Evolutionary conservation across 1,140 invertebrate genomes (phyloP).

Genomic region (Drosophila gunungcola): DNA sequence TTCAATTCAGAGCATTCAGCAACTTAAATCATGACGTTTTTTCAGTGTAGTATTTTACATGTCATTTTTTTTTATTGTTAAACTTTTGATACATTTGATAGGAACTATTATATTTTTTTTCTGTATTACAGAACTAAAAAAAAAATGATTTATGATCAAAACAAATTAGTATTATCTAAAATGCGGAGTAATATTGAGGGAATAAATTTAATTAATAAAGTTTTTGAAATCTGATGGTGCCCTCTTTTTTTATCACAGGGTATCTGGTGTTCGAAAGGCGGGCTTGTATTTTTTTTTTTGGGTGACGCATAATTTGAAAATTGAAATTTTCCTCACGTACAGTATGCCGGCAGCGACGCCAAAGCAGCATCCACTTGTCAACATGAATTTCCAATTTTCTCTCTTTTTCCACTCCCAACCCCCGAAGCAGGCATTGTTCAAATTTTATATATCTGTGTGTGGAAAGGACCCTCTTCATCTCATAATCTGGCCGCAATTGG

Average conservation of each 20-base stretch:
- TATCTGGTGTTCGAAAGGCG: conserved; percentile 10
- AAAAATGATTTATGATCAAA: no score
- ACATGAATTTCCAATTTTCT: conserved; percentile 80
- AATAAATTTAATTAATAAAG: no score
- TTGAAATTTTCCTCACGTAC: conserved; percentile 78
- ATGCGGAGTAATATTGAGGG: no score
- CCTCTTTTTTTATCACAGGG: conserved; percentile 5
- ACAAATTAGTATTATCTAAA: no score
- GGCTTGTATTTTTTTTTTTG: background rate
- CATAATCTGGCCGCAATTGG: conserved; percentile 33
- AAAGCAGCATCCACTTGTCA: conserved; percentile 66
- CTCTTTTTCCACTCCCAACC: conserved; percentile 7
- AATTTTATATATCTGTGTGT: conserved; percentile 5
- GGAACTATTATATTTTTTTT: background rate
- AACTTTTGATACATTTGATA: no score
- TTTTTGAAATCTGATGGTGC: no score
- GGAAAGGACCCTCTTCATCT: conserved; percentile 1
- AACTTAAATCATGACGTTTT: background rate
- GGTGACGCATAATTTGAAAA: conserved; percentile 61
- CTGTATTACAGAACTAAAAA: no score
- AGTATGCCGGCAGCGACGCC: conserved; percentile 57
- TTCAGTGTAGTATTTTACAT: no score
- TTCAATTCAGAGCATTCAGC: no score
- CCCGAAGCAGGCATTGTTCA: conserved; percentile 31
- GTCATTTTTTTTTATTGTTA: no score